Evolutionary conservation across 1,140 invertebrate species (phyloP).

Genomic region (Diachasmimorpha longicaudata): DNA sequence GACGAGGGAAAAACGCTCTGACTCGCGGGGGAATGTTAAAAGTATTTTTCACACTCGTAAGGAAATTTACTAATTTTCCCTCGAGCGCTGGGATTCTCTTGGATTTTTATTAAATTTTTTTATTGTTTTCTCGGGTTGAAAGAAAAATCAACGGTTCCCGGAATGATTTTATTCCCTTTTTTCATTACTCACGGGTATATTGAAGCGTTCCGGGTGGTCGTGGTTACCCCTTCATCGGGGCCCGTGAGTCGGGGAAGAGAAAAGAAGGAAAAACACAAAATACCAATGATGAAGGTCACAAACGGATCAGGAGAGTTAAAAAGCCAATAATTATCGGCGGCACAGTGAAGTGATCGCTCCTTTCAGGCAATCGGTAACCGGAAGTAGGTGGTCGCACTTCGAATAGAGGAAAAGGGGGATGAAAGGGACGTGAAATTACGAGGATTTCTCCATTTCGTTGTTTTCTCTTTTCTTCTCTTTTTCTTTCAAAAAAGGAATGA

Average conservation of each 20-base stretch:
- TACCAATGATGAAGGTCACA: background rate
- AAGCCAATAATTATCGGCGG: slow-evolving; percentile 10
- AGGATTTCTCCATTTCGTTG: background rate
- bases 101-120: too few species aligned
- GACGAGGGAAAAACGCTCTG: too few species aligned
- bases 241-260: background rate
- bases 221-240: background rate
- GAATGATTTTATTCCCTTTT: background rate
- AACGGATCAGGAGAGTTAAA: background rate
- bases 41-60: too few species aligned
- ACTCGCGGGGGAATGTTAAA: too few species aligned
- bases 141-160: background rate
- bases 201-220: slow-evolving; percentile 10
- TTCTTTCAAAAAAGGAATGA: background rate
- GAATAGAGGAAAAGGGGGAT: background rate
- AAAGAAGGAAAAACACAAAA: background rate
- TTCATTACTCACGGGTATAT: background rate
- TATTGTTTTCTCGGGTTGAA: too few species aligned
- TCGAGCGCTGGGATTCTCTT: too few species aligned
- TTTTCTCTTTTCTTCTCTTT: background rate
- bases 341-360: background rate
- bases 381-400: background rate
- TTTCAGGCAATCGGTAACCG: background rate
- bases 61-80: too few species aligned
- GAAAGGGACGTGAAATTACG: background rate